Conservation (phyloP, 2,888 invertebrate genomes). For the Caenorhabditis imperialis region DNA sequence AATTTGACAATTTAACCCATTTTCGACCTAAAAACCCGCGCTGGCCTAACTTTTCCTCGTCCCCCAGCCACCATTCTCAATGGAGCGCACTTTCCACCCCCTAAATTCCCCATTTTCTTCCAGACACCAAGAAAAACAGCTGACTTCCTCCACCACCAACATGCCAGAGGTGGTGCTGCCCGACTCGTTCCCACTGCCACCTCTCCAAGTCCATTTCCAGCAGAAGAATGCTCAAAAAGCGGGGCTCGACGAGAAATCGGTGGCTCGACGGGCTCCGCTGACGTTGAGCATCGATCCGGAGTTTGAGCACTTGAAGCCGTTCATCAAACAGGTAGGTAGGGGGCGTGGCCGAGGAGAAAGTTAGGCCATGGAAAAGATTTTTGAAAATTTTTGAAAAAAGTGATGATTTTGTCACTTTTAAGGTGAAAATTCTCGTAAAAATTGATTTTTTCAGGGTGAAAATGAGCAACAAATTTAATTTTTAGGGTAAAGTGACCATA, state of each 20-base stretch:
- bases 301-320: conserved; percentile 65
- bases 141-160: conserved; percentile 49
- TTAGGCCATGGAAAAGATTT: too few species aligned
- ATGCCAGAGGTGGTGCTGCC: conserved; percentile 68
- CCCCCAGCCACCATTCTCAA: too few species aligned
- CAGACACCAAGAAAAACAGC: conserved; percentile 70
- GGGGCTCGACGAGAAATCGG: conserved; percentile 50
- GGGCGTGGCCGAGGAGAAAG: conserved; percentile 1
- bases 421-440: neutral
- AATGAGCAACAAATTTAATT: too few species aligned
- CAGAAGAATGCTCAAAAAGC: conserved; percentile 59
- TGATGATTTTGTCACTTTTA: neutral
- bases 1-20: neutral
- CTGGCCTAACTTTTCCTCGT: too few species aligned
- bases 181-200: conserved; percentile 74
- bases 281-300: conserved; percentile 72
- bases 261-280: conserved; percentile 66
- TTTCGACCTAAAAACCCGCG: too few species aligned
- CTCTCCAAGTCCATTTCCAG: conserved; percentile 49
- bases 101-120: too few species aligned
- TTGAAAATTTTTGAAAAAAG: conserved; percentile 2
- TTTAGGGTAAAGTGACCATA: too few species aligned
- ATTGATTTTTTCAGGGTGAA: conserved; percentile 18
- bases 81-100: neutral
- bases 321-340: conserved; percentile 67